A percentile compares a stretch with the other conserved stretches of the same genome.
Evolutionary conservation across 2,888 invertebrate species (phyloP).

Genomic region (Xylota segnis): DNA sequence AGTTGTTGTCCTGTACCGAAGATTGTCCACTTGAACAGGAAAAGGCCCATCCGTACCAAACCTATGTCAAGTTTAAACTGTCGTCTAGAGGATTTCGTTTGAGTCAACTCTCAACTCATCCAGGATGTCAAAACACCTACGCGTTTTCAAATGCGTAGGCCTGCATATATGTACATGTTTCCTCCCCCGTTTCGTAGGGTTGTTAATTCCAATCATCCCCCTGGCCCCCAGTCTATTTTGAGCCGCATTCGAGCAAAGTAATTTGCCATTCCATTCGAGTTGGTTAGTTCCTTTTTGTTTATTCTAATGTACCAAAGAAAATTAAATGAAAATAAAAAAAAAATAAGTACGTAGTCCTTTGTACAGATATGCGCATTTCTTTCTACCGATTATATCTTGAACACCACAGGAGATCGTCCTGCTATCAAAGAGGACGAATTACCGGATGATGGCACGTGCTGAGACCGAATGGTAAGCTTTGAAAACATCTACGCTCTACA

Average conservation of each 20-base stretch:
- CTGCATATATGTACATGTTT: not conserved
- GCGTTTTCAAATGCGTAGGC: not conserved
- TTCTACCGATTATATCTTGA: conserved; percentile 41
- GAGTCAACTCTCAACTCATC: no score
- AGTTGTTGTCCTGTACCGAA: not conserved
- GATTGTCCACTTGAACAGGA: no score
- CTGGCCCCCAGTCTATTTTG: not conserved
- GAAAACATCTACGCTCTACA: conserved; percentile 26
- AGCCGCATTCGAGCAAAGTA: not conserved
- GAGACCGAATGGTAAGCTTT: conserved; percentile 33
- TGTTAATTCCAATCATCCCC: not conserved
- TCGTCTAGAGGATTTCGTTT: no score
- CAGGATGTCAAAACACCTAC: no score
- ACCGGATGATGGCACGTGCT: conserved; percentile 61
- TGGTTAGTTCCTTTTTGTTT: not conserved
- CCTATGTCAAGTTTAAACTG: no score
- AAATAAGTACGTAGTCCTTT: conserved; percentile 11
- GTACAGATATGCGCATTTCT: conserved; percentile 10
- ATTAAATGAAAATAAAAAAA: conserved; percentile 6
- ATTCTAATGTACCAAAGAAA: conserved; percentile 20
- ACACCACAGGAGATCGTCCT: conserved; percentile 52
- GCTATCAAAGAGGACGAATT: conserved; percentile 54
- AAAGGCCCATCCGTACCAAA: no score
- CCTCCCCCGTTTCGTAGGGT: not conserved
- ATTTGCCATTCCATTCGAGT: conserved; percentile 31